phyloP scores from a whole-genome alignment of 2,888 invertebrate genomes.

The Agriopis marginaria region DNA sequence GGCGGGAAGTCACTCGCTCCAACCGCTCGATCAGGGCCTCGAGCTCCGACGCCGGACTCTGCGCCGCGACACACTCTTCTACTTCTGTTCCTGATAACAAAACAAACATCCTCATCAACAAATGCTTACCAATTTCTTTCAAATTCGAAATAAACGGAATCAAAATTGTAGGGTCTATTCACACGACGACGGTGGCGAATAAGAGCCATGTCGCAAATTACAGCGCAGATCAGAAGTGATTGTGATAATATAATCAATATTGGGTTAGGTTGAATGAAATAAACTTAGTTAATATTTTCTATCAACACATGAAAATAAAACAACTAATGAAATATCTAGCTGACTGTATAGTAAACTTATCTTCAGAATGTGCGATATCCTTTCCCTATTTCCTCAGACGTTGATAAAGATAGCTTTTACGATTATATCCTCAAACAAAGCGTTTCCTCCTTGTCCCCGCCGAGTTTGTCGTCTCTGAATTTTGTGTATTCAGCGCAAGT shows the following conservation, averaged over 20 bases:
- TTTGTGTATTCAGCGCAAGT: slow-evolving; percentile 32
- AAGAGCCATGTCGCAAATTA: too few relatives aligned
- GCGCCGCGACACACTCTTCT: slow-evolving; percentile 72
- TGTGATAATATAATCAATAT: slow-evolving; percentile 3
- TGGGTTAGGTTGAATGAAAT: neutral
- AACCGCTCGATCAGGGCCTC: slow-evolving; percentile 90
- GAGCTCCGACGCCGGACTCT: slow-evolving; percentile 85
- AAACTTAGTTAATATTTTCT: neutral
- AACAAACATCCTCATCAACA: neutral
- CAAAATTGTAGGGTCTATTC: too few relatives aligned
- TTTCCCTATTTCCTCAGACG: slow-evolving; percentile 16
- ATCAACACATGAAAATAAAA: neutral
- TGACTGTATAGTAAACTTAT: neutral
- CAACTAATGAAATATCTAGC: neutral
- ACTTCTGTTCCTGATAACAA: slow-evolving; percentile 76
- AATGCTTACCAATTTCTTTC: too few relatives aligned
- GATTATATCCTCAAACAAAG: slow-evolving; percentile 26
- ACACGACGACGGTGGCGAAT: too few relatives aligned
- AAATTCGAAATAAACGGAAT: too few relatives aligned
- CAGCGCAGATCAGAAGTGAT: too few relatives aligned
- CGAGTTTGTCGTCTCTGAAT: slow-evolving; percentile 18
- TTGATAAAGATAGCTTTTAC: slow-evolving; percentile 26
- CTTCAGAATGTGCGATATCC: slow-evolving; percentile 3
- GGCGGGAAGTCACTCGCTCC: slow-evolving; percentile 90
- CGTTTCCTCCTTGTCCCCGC: neutral